Base-by-base conservation (phyloP, 2,888 invertebrate genomes). In the Eretmocerus hayati region DNA sequence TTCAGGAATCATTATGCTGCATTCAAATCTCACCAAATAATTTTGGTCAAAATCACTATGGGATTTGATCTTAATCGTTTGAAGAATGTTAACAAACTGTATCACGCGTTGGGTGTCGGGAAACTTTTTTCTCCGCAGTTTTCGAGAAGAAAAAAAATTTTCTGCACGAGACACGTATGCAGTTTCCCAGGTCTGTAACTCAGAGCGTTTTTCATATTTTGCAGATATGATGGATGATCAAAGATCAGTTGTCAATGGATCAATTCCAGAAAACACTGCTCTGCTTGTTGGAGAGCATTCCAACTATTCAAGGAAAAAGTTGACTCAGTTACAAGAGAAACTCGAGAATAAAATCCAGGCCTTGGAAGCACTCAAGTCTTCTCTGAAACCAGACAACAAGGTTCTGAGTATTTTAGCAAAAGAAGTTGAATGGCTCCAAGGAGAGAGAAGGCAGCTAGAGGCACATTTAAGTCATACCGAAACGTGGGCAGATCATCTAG, bases 401-500 rank as follows among this genome's bases (percentile, higher is more conserved):
- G 87, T 90, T 2, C 70, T 90, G 42, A 74, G 81, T 48, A 82
- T 87, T 72, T 72, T 93, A 44, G 88, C 89, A 40, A 84, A 83
- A 60, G 91, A 92, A 72, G 86, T 92, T 57, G 88, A 89, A 62
- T 82, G 84, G 74, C 72, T 93, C 43, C 84, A 85, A 55, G 83
- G 84, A 3, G 90, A 91, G 64, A 85, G 86, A 64, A 75, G 85
- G 55, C 81, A 88, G 57, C 72, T 91, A 33, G 90, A 92, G 66
- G 86, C 87, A 0, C 91, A 93, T 72, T 76, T 92, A 44, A 80
- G 84, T 15, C 77, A 91, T 33, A 92, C 92, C 0, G 90, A 91
- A 72, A 81, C 85, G 41, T 93, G 93, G 93, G 87, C 88, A 0
- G 90, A 90, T 59, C 88, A 92, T 68, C 75, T 92, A 57, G 91